phyloP scores from a whole-genome alignment of 2,113 vertebrate genomes.

The Amphilophus citrinellus region DNA sequence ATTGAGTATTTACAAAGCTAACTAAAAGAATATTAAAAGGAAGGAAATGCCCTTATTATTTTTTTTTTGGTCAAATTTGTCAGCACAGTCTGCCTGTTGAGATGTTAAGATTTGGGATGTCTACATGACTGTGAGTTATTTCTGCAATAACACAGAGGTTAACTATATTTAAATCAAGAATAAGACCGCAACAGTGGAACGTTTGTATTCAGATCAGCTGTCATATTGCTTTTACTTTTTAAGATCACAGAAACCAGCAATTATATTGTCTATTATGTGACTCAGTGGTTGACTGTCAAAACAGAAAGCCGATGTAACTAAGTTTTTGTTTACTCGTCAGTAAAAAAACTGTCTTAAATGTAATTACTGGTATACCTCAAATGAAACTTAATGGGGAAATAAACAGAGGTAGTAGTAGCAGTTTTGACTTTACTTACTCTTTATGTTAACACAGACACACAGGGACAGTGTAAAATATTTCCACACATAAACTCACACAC shows the following conservation, averaged over 20 bases:
- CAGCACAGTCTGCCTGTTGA: neutral
- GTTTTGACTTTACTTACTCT: neutral
- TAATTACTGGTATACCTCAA: neutral
- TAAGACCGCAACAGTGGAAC: neutral
- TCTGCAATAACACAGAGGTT: neutral
- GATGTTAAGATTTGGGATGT: neutral
- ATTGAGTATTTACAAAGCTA: neutral
- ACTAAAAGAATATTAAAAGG: neutral
- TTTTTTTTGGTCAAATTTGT: neutral
- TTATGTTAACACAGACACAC: neutral
- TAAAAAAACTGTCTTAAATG: neutral
- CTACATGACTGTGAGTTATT: neutral
- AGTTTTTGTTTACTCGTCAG: neutral
- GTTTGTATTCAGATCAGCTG: neutral
- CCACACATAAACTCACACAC: neutral
- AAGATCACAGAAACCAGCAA: neutral
- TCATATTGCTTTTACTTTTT: constrained; percentile 1
- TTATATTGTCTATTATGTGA: neutral
- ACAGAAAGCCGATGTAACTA: neutral
- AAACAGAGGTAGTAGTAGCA: neutral
- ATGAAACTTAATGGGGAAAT: neutral
- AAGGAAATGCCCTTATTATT: neutral
- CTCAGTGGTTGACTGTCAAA: too few species aligned
- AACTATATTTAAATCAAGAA: neutral
- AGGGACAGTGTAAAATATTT: neutral